Base-by-base conservation (phyloP, 2,888 invertebrate genomes). In the Acanthosepion lycidas region DNA sequence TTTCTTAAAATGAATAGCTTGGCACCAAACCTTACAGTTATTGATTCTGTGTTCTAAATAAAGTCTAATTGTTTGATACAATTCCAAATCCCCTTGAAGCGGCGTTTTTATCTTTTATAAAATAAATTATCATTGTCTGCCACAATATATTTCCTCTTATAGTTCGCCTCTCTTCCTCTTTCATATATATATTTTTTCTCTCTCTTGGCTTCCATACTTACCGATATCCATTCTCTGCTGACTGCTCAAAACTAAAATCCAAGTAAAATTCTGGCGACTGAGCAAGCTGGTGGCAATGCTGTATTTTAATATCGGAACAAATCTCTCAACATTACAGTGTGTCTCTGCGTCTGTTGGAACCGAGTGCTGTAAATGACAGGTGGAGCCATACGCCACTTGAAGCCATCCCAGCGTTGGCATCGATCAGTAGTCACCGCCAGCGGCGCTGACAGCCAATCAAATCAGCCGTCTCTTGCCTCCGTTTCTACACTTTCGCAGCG, bases 361-460 rank as follows among this genome's bases (percentile, higher is more conserved):
- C 78, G 78, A 78, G 78, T 78, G 5, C 78, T 78, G 78, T n/a
- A 78, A 78, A 78, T 78, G 78, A 78, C 78, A 78, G 78, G 78
- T 78, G 78, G 78, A 78, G 78, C 78, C 78, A 78, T 33, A 78
- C 78, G 78, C 78, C 78, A 78, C 78, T 78, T 78, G 78, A 78
- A 78, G 78, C 78, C n/a, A 78, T 78, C n/a, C 78, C 78, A 78
- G n/a, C 78, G n/a, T n/a, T 78, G 78, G 78, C n/a, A 78, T 78
- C 78, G 78, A 78, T 78, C 33, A n/a, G 78, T 33, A 78, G 78
- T 78, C 78, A 78, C 78, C 9, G 78, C 78, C n/a, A 33, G n/a
- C n/a, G 78, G 78, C 78, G 78, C n/a, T 78, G 78, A 78, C 78
- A 78, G 78, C 78, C 78, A 78, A 78, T 78, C 78, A 78, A 78